Percentiles rank a stretch among this genome's conserved stretches.
These are phyloP conservation scores for Paralichthys olivaceus DNA, from an alignment of 2,113 vertebrate species.

Conservation along the genomic window DNA sequence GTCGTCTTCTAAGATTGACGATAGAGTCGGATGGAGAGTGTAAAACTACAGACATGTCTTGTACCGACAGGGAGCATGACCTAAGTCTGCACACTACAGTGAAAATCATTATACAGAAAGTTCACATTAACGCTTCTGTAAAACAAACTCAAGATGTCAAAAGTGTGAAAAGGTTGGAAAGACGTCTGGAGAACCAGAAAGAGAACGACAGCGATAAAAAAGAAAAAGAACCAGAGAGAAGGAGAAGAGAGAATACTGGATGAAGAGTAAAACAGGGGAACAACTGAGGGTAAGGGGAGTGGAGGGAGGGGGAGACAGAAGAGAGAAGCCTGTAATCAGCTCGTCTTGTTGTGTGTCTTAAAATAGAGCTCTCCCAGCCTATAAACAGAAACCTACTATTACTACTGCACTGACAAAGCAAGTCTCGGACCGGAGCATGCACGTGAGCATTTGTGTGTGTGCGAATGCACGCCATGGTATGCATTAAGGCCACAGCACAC, in stretches of 20 bases:
- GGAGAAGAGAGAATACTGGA: slow-evolving; percentile 25
- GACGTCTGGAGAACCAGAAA: background rate
- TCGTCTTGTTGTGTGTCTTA: slow-evolving; percentile 85
- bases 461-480: slow-evolving; percentile 31
- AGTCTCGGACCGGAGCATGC: slow-evolving; percentile 62
- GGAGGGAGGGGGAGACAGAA: slow-evolving; percentile 53
- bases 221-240: background rate
- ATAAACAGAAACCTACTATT: slow-evolving; percentile 86
- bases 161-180: background rate
- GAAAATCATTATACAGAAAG: background rate
- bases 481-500: slow-evolving; percentile 72
- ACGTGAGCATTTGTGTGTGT: slow-evolving; percentile 33
- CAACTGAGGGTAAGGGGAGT: slow-evolving; percentile 61
- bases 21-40: slow-evolving; percentile 5
- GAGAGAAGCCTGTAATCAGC: slow-evolving; percentile 81
- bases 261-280: slow-evolving; percentile 32
- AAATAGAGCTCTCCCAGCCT: slow-evolving; percentile 82
- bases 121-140: background rate
- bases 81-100: background rate
- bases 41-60: slow-evolving; percentile 1
- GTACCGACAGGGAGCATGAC: background rate
- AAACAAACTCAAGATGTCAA: background rate
- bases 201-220: background rate
- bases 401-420: slow-evolving; percentile 84
- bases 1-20: slow-evolving; percentile 16